Base-by-base conservation (phyloP, 2,797 vertebrate genomes). In the Rhynchonycteris naso region DNA sequence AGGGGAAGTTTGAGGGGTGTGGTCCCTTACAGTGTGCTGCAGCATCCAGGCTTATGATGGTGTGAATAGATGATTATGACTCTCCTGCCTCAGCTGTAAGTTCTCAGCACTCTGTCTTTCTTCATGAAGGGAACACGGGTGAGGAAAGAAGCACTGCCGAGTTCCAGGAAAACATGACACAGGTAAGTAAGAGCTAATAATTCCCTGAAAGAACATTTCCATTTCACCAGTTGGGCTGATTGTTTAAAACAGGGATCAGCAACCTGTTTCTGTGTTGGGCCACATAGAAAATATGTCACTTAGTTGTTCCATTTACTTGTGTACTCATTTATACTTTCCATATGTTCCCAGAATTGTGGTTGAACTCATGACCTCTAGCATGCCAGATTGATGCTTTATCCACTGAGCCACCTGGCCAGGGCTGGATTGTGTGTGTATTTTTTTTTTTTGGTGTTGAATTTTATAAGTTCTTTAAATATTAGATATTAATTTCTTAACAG, bases 81-180 rank as follows among this genome's bases (percentile, higher is more conserved):
- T 61, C 59, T 90, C 30, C 11, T 72, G 26, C 13, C 10, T 90
- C 76, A 87, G 30, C n/a, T 58, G 22, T 90, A 33, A 87, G 82
- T 76, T 90, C 35, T 89, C 30, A 56, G 0, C 90, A 22, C 21
- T 65, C 58, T 85, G 19, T 54, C 59, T 96, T 87, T 84, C 88
- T 94, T 93, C 65, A 72, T 88, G 65, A 94, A 92, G 71, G 84
- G 16, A 52, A 54, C 79, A 94, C 96, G 95, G 83, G 88, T 1
- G 12, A 85, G 75, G 68, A 80, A 90, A 86, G 83, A 85, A 84
- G 7, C 61, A n/a, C 61, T 68, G 5, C 68, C 26, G 89, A 87
- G 19, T 84, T 88, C 81, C 81, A 19, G 61, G 74, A 78, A 88
- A 84, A 43, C 61, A 52, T 58, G 89, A 54, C 52, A 24, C 91